Evolutionary conservation across 2,888 invertebrate species (phyloP).

Genomic region (Caenorhabditis uteleia): DNA sequence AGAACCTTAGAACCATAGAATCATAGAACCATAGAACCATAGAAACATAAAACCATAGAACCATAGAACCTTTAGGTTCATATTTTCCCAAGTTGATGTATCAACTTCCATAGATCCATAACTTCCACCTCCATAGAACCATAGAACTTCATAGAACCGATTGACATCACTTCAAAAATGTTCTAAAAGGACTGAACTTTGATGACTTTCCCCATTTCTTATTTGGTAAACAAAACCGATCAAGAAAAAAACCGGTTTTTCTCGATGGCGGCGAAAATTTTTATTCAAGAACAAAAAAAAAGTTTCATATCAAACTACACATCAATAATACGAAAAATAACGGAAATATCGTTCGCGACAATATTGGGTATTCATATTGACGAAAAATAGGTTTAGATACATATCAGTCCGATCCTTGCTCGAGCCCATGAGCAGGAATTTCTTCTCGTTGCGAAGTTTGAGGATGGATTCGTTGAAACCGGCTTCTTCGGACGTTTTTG

Average conservation of each 20-base stretch:
- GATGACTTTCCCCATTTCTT: no score
- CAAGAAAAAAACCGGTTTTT: neutral
- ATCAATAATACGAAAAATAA: slow-evolving; percentile 32
- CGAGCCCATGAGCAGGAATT: slow-evolving; percentile 31
- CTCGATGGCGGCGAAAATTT: slow-evolving; percentile 4
- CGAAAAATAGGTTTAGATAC: slow-evolving; percentile 32
- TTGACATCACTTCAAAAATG: no score
- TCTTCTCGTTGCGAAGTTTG: slow-evolving; percentile 22
- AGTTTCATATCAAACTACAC: no score
- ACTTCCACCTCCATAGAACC: no score
- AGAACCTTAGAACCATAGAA: no score
- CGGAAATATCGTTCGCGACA: slow-evolving; percentile 36
- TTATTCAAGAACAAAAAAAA: slow-evolving; percentile 3
- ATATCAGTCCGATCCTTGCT: slow-evolving; percentile 35
- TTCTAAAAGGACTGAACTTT: slow-evolving; percentile 1
- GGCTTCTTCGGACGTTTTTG: slow-evolving; percentile 13
- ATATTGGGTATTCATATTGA: slow-evolving; percentile 32
- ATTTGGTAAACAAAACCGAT: neutral
- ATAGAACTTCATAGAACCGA: no score
- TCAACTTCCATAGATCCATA: no score
- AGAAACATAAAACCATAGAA: no score
- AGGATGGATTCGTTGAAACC: slow-evolving; percentile 27
- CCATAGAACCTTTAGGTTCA: no score
- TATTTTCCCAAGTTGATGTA: no score
- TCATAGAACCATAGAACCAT: no score